Conservation (phyloP, 2,888 invertebrate genomes). For the Nesidiocoris tenuis region DNA sequence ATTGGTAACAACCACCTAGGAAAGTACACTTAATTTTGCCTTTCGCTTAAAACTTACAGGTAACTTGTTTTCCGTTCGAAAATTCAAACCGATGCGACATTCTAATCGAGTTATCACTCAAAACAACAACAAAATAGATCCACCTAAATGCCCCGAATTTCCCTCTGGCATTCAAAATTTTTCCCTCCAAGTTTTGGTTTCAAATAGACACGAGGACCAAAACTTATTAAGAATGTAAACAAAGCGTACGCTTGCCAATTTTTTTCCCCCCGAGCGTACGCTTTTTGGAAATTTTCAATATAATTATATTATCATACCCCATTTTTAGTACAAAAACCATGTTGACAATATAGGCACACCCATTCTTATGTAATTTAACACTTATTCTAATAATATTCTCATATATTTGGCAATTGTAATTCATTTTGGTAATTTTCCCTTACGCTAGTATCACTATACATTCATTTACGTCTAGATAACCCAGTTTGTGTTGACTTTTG, state of each 20-base stretch:
- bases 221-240: neutral
- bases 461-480: conserved; percentile 11
- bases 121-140: too few relatives aligned
- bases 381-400: conserved; percentile 26
- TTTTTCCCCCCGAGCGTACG: too few relatives aligned
- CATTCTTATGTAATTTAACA: conserved; percentile 44
- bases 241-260: neutral
- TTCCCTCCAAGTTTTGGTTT: neutral
- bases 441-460: conserved; percentile 41
- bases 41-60: neutral
- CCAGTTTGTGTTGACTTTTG: neutral
- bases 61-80: neutral
- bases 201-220: neutral
- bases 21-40: conserved; percentile 33
- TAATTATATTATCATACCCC: neutral
- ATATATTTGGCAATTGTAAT: conserved; percentile 38
- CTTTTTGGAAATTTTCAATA: too few relatives aligned
- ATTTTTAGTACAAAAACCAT: conserved; percentile 18
- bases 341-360: conserved; percentile 45
- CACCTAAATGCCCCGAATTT: too few relatives aligned
- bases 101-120: neutral
- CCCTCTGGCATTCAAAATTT: too few relatives aligned
- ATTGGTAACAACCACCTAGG: conserved; percentile 24
- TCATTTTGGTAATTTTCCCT: conserved; percentile 15
- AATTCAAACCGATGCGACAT: neutral